Percentiles rank a stretch among this genome's conserved stretches.
Conservation (phyloP, 1,140 invertebrate species). For the Drosophila sulfurigaster region DNA sequence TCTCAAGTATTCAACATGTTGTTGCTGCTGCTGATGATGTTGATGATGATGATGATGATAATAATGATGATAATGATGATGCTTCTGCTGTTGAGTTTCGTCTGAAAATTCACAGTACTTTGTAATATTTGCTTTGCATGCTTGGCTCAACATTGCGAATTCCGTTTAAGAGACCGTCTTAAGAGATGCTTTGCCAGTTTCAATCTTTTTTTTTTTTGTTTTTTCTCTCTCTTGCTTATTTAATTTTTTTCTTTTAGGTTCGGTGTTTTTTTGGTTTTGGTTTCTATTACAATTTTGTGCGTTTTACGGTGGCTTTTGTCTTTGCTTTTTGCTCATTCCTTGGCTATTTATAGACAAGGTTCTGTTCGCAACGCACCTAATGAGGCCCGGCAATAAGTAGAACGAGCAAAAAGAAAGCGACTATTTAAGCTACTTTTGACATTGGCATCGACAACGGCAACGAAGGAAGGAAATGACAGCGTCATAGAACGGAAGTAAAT, state of each 20-base stretch:
- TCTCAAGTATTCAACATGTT: constrained; percentile 17
- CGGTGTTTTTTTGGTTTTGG: constrained; percentile 4
- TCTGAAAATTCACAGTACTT: constrained; percentile 45
- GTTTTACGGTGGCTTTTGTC: not conserved
- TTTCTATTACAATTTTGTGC: not conserved
- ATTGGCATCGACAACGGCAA: not conserved
- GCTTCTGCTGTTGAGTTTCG: constrained; percentile 10
- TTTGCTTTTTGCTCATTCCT: constrained; percentile 2
- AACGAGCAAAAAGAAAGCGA: constrained; percentile 12
- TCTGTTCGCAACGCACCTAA: constrained; percentile 34
- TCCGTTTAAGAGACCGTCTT: constrained; percentile 37
- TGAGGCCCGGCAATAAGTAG: constrained; percentile 34
- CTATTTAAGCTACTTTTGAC: constrained; percentile 33
- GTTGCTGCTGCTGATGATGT: not conserved
- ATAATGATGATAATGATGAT: not conserved
- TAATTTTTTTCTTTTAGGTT: not conserved
- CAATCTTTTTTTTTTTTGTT: not conserved
- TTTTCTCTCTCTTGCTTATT: not conserved
- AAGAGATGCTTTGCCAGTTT: constrained; percentile 10
- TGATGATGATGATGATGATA: constrained; percentile 1
- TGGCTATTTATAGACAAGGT: constrained; percentile 12
- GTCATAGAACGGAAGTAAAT: constrained; percentile 40
- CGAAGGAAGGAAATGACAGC: constrained; percentile 34
- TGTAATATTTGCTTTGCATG: constrained; percentile 53
- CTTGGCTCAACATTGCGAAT: constrained; percentile 51